Conservation (phyloP, 2,888 invertebrate species). For the Agrotis clavis region DNA sequence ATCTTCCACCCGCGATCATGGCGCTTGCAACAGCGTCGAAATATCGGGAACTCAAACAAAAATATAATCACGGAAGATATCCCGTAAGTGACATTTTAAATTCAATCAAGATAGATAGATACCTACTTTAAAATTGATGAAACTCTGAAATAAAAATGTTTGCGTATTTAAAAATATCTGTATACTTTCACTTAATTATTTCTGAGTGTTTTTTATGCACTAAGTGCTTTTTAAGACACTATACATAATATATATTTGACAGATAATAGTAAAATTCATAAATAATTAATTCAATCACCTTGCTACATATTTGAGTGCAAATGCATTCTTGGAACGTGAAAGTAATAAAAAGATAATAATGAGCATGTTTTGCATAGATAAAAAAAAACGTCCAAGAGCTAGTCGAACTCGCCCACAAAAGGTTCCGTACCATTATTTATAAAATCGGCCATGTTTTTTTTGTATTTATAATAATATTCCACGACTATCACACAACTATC, state of each 20-base stretch:
- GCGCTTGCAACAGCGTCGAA: too few species aligned
- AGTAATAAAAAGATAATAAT: not conserved
- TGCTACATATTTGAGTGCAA: not conserved
- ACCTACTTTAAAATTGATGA: not conserved
- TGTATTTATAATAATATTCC: too few species aligned
- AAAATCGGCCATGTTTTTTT: too few species aligned
- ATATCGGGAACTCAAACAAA: too few species aligned
- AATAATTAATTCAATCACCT: constrained; percentile 1
- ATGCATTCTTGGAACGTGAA: not conserved
- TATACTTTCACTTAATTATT: not conserved
- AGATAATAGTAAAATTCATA: not conserved
- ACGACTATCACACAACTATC: too few species aligned
- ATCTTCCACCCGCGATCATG: too few species aligned
- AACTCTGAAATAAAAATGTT: not conserved
- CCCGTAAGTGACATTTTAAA: too few species aligned
- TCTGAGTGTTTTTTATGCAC: not conserved
- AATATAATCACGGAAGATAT: too few species aligned
- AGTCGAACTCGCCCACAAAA: too few species aligned
- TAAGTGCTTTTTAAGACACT: constrained; percentile 1
- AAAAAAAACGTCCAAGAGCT: too few species aligned
- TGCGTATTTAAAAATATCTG: not conserved
- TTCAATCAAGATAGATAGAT: not conserved
- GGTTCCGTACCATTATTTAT: too few species aligned
- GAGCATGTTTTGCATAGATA: too few species aligned
- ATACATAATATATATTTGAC: not conserved